phyloP scores from a whole-genome alignment of 2,797 vertebrate species.

The Apogon hyalosoma region DNA sequence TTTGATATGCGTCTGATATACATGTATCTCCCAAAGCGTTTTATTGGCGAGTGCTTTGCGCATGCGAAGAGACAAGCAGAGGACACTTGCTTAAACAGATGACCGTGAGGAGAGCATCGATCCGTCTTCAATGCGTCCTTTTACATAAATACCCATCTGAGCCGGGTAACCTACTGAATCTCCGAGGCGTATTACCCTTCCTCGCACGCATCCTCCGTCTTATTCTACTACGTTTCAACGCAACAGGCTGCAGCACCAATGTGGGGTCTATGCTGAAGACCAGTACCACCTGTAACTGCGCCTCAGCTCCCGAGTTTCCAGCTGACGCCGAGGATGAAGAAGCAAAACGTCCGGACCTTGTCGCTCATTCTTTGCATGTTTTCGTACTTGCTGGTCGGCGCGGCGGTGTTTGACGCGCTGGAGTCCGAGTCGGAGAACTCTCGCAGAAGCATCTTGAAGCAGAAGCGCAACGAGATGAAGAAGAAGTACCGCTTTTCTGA shows the following conservation, averaged over 20 bases:
- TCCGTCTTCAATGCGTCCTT: slow-evolving; percentile 27
- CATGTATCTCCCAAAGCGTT: slow-evolving; percentile 16
- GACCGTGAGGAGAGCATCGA: slow-evolving; percentile 44
- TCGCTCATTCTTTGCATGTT: slow-evolving; percentile 93
- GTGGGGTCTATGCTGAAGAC: slow-evolving; percentile 52
- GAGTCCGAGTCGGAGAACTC: slow-evolving; percentile 93
- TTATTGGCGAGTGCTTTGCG: slow-evolving; percentile 56
- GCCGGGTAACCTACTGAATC: not conserved
- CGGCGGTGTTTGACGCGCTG: slow-evolving; percentile 93
- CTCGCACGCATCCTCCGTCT: slow-evolving; percentile 3
- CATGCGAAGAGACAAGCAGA: slow-evolving; percentile 65
- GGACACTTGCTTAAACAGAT: slow-evolving; percentile 56
- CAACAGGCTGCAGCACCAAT: slow-evolving; percentile 67
- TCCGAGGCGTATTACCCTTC: not conserved
- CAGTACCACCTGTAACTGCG: slow-evolving; percentile 64
- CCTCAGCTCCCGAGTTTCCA: slow-evolving; percentile 34
- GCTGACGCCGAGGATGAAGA: slow-evolving; percentile 85
- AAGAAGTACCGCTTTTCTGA: slow-evolving; percentile 92
- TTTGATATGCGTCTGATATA: slow-evolving; percentile 1
- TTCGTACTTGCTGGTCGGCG: slow-evolving; percentile 93
- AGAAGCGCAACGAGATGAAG: slow-evolving; percentile 90
- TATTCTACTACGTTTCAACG: slow-evolving; percentile 27
- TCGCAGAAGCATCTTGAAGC: slow-evolving; percentile 86
- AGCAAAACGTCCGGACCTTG: slow-evolving; percentile 91
- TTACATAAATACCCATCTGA: slow-evolving; percentile 1